Base-by-base conservation (phyloP, 1,140 invertebrate species). In the Bombus picipes region DNA sequence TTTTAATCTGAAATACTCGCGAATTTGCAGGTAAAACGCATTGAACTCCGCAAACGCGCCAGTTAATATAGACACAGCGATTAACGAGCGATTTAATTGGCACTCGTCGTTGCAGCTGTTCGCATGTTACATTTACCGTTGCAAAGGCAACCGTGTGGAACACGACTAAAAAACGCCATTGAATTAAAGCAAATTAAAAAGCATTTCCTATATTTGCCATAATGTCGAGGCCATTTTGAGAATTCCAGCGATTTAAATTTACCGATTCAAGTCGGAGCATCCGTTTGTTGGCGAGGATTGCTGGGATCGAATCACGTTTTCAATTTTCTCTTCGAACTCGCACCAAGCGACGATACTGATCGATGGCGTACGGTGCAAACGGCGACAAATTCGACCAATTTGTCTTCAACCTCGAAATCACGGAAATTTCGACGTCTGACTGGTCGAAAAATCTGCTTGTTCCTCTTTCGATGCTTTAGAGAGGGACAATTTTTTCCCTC, bases 341-440 rank as follows among this genome's bases (percentile, higher is more conserved):
- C 8, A 22, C 25, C 74, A 1, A 9, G 47, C 15, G n/a, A 13
- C 32, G 53, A 68, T 80, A 81, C 34, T 53, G 47, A 28, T 81
- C 53, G 53, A 71, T 25, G 76, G n/a, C 13, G 59, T 13, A 32
- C 37, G 66, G 28, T n/a, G 32, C 28, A 9, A 53, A 74, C 65
- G 85, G 25, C 76, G 85, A 86, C 62, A 86, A 83, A 86, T 59
- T 70, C 72, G 77, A 70, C 41, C 77, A 68, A 80, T 80, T 68
- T 80, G 41, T 80, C 32, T 37, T 12, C 13, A 32, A 10, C 9
- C 37, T 18, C 43, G 62, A 57, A 78, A 43, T 59, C 75, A 39
- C 37, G 18, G 68, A 79, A 79, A 79, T 84, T 79, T 80, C 65
- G 34, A 70, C 57, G 57, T 32, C 47, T 53, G 47, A 37, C 73